These are phyloP conservation scores for Pyxicephalus adspersus DNA, from an alignment of 2,113 vertebrate species.

Conservation along the genomic window DNA sequence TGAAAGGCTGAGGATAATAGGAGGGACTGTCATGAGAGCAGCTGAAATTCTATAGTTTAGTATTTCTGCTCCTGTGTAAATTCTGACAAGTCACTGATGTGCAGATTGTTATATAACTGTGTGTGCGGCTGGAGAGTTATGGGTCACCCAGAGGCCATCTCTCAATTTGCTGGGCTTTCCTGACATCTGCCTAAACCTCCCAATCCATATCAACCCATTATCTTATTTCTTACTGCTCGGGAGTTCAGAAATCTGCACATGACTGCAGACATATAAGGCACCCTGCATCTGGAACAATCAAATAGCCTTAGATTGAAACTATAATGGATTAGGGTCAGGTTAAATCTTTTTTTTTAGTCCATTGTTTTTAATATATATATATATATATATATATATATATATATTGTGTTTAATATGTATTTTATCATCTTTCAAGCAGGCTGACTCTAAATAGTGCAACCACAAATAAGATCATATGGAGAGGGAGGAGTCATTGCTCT, in stretches of 20 bases:
- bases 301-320: too few relatives aligned
- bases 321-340: too few relatives aligned
- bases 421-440: too few relatives aligned
- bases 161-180: slow-evolving; percentile 42
- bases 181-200: slow-evolving; percentile 48
- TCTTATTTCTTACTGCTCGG: slow-evolving; percentile 3
- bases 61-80: slow-evolving; percentile 34
- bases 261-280: neutral
- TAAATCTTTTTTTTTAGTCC: too few relatives aligned
- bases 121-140: slow-evolving; percentile 21
- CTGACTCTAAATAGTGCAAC: too few relatives aligned
- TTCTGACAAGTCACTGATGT: slow-evolving; percentile 9
- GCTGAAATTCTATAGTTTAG: slow-evolving; percentile 41
- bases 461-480: too few relatives aligned
- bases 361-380: too few relatives aligned
- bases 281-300: too few relatives aligned
- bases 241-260: neutral
- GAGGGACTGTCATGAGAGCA: neutral
- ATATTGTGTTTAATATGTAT: too few relatives aligned
- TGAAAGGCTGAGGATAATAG: slow-evolving; percentile 21
- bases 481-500: too few relatives aligned
- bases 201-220: slow-evolving; percentile 37
- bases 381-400: too few relatives aligned
- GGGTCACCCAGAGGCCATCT: slow-evolving; percentile 50
- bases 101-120: slow-evolving; percentile 49